Evolutionary conservation across 2,113 vertebrate genomes (phyloP).

Genomic region (Ifrita kowaldi): DNA sequence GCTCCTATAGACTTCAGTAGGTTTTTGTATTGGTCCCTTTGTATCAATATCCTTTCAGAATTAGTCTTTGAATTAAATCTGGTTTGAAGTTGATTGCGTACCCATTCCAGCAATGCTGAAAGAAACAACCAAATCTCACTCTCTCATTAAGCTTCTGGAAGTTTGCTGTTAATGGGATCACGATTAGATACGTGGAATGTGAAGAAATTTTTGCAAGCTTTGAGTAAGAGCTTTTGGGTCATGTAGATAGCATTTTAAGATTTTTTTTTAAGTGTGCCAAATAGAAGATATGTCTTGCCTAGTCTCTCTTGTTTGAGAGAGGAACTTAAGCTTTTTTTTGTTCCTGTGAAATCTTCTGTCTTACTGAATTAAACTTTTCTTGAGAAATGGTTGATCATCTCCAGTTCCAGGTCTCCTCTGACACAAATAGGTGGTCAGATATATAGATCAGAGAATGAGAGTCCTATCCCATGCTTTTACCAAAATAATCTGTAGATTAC

Average conservation of each 20-base stretch:
- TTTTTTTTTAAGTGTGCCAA: not conserved
- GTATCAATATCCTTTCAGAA: not conserved
- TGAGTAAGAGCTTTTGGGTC: not conserved
- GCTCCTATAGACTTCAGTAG: not conserved
- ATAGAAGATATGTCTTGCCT: not conserved
- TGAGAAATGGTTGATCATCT: not conserved
- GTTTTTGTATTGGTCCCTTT: not conserved
- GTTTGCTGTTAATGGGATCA: not conserved
- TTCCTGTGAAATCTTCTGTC: not conserved
- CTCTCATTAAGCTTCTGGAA: not conserved
- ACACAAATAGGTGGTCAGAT: not conserved
- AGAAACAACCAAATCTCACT: not conserved
- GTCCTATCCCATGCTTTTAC: not conserved
- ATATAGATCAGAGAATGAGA: not conserved
- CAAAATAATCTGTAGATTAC: not conserved
- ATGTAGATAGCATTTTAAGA: not conserved
- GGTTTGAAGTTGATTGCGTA: constrained; percentile 1
- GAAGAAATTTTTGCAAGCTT: not conserved
- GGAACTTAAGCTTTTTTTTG: not conserved
- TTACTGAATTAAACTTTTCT: not conserved
- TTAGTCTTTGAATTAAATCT: constrained; percentile 15
- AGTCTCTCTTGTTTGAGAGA: not conserved
- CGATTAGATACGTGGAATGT: not conserved
- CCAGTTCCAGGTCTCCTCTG: not conserved
- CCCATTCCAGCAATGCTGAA: not conserved